These are phyloP conservation scores for Rafetus swinhoei DNA, from an alignment of 2,113 vertebrate genomes.

Conservation along the genomic window DNA sequence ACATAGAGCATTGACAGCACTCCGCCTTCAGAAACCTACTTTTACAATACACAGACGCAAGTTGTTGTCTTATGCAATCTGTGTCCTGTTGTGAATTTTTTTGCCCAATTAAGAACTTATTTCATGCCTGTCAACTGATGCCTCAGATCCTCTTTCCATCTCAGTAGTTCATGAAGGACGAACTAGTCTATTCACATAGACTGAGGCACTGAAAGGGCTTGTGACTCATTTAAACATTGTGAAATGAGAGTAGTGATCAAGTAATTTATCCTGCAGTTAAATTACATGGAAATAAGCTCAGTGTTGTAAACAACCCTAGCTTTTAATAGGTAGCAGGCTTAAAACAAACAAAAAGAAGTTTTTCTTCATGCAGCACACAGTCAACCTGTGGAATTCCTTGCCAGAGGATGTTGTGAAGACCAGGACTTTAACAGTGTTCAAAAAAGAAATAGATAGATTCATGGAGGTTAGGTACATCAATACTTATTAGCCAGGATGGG, in stretches of 20 bases:
- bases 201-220: not conserved
- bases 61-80: not conserved
- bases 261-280: not conserved
- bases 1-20: not conserved
- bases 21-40: not conserved
- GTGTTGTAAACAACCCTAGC: not conserved
- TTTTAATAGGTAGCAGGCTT: not conserved
- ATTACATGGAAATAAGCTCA: not conserved
- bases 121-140: not conserved
- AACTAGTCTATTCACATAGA: not conserved
- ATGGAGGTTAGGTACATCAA: too few species aligned
- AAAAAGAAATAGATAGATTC: too few species aligned
- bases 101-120: not conserved
- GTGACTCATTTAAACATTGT: not conserved
- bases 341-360: too few species aligned
- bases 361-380: too few species aligned
- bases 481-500: too few species aligned
- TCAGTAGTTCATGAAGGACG: not conserved
- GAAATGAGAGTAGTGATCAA: not conserved
- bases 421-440: too few species aligned
- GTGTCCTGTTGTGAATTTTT: not conserved
- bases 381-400: too few species aligned
- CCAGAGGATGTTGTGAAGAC: too few species aligned
- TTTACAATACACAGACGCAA: not conserved
- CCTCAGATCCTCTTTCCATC: not conserved